These are phyloP conservation scores for Corythoichthys haematopterus DNA, from an alignment of 2,113 vertebrate species.

Conservation along the genomic window DNA sequence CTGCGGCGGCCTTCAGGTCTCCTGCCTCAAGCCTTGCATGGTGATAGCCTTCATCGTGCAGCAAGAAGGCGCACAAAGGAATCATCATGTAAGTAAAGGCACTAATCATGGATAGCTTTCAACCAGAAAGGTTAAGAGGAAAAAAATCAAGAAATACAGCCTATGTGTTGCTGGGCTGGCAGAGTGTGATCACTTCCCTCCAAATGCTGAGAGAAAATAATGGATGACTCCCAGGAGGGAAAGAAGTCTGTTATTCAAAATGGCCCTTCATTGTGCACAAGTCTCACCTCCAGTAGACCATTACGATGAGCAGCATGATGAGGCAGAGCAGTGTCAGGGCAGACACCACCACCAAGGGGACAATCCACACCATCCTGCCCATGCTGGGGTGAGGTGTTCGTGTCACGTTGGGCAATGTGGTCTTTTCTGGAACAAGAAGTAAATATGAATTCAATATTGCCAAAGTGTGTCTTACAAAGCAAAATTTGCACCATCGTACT, in stretches of 20 bases:
- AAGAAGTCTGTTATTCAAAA: slow-evolving; percentile 2
- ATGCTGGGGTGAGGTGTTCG: slow-evolving; percentile 71
- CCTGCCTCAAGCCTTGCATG: slow-evolving; percentile 31
- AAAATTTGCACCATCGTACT: no score
- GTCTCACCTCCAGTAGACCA: slow-evolving; percentile 97
- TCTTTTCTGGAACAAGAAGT: slow-evolving; percentile 51
- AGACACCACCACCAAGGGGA: slow-evolving; percentile 93
- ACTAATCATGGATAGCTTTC: background rate
- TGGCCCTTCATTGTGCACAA: slow-evolving; percentile 2
- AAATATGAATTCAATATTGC: background rate
- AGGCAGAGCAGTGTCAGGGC: slow-evolving; percentile 94
- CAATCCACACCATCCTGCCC: slow-evolving; percentile 93
- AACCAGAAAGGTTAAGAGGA: background rate
- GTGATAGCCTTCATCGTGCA: slow-evolving; percentile 32
- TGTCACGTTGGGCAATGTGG: slow-evolving; percentile 80
- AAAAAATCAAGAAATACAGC: slow-evolving; percentile 13
- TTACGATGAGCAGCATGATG: slow-evolving; percentile 90
- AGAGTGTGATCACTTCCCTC: background rate
- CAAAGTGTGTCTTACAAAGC: background rate
- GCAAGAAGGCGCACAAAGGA: slow-evolving; percentile 1
- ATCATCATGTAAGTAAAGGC: slow-evolving; percentile 2
- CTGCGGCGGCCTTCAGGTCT: slow-evolving; percentile 37
- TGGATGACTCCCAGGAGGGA: slow-evolving; percentile 4
- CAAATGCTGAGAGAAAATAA: slow-evolving; percentile 7
- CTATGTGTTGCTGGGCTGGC: background rate